Base-by-base conservation (phyloP, 2,113 vertebrate species). In the Sminthopsis crassicaudata region DNA sequence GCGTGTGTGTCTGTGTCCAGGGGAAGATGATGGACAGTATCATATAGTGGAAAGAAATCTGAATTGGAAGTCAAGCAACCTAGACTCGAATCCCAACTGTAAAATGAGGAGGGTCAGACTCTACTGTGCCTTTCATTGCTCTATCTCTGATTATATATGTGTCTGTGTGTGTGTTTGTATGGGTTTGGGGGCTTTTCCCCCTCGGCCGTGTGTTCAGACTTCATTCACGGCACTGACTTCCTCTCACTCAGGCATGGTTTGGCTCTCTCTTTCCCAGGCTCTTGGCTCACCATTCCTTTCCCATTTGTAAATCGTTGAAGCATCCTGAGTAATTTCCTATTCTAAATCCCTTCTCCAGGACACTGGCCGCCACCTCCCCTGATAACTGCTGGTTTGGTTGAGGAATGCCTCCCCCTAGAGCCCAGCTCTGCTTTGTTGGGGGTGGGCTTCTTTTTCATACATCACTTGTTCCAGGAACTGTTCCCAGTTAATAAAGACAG, bases 281-380 rank as follows among this genome's bases (percentile, higher is more conserved):
- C 95, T 48, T 89, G 19, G 91, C 42, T 26, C 55, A 0, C 46
- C 51, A 3, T 60, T 93, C 93, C 93, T 0, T 53, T 93, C 96
- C 93, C 96, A 27, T 90, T 94, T 94, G 91, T 92, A 97, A 93
- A 97, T 91, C 53, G 0, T 96, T 94, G 95, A 94, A 94, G 92
- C 91, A 91, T 97, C 94, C 90, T 95, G 96, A 98, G 98, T 89
- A 96, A 98, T 98, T 98, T 98, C 95, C 51, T 96, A 16, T 91
- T 95, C 92, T 94, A 98, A 97, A 98, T 97, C 95, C 96, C 93
- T 19, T 0, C 36, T 54, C 60, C 0, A 6, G 48, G 95, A 91
- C 90, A 92, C 26, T 95, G 95, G 95, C 96, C 92, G 84, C 96
- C 3, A 23, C 60, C 60, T 76, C 93, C 96, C 92, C 96, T 95